These are phyloP conservation scores for Alca torda DNA, from an alignment of 2,797 vertebrate genomes.

Conservation along the genomic window DNA sequence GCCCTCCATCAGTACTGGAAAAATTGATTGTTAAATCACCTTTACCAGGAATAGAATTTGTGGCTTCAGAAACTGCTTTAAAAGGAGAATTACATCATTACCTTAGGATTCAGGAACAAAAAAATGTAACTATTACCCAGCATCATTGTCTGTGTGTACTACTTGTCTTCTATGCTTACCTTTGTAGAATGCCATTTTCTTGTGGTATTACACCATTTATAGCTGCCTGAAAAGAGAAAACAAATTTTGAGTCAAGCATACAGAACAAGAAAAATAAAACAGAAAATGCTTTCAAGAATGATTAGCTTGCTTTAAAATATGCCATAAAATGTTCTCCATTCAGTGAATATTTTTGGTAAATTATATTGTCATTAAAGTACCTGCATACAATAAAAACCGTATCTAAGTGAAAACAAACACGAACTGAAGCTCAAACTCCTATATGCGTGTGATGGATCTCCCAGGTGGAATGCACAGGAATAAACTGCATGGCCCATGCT, in stretches of 20 bases:
- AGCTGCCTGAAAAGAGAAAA: constrained; percentile 89
- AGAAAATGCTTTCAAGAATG: not conserved
- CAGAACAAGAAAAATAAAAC: not conserved
- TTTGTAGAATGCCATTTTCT: constrained; percentile 98
- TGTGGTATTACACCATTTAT: constrained; percentile 99
- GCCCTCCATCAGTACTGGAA: not conserved
- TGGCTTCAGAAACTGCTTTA: not conserved
- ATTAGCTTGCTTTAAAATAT: constrained; percentile 27
- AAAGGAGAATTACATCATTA: not conserved
- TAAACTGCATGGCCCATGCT: not conserved
- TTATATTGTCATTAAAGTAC: accelerated
- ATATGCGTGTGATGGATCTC: accelerated
- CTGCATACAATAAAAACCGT: not conserved
- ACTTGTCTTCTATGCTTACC: constrained; percentile 78
- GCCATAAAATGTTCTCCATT: not conserved
- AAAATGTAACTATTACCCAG: not conserved
- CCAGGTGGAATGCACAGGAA: not conserved
- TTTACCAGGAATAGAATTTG: constrained; percentile 3
- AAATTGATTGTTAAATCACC: not conserved
- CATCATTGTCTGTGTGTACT: not conserved
- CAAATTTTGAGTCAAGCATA: constrained; percentile 31
- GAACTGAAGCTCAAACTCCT: not conserved
- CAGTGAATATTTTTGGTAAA: not conserved
- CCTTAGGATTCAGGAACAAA: not conserved
- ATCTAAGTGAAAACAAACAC: not conserved